Evolutionary conservation across 2,797 vertebrate species (phyloP), one percentile per base, ranked within the genome.

Genomic region (Takifugu rubripes): DNA sequence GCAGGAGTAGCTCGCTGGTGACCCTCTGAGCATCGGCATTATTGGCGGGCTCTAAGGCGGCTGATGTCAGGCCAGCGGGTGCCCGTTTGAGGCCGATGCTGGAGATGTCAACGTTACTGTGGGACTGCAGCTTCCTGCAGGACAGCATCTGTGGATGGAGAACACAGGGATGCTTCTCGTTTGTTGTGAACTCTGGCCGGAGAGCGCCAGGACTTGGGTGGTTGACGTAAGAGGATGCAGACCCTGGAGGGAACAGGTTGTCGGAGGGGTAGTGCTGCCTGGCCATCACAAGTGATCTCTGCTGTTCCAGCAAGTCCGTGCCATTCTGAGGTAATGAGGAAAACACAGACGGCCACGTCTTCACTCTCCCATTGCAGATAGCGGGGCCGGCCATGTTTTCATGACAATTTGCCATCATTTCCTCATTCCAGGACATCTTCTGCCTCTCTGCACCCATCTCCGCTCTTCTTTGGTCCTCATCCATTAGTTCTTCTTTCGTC

Each of bases 11-110:
- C 31, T 93, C 88, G 33, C 87, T 80, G 46, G 81, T 92, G 64
- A 96, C 79, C 76, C 87, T 93, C 73, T 95, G 93, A 53, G 97
- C 94, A 74, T 95, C 95, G 2, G 96, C 94, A 0, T 98, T 96
- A 78, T 94, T 93, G 54, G 84, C 77, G 24, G 90, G 68, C 59
- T 52, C 86, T 16, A 71, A 69, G 53, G 74, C 54, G 16, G 84
- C 52, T 10, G 84, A 75, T 3, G 17, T 49, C 9, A 42, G 64
- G 11, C 46, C 53, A 0, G 57, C 17, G 15, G 53, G 6, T 3
- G 77, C 82, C 43, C 77, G 72, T 50, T 78, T 86, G 42, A 15
- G 26, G 55, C 72, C 42, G 49, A 51, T 12, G 36, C n/a, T 33
- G 21, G 65, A 74, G 64, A 81, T 75, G 79, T 56, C 69, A 50